A percentile compares a stretch with the other conserved stretches of the same genome.
phyloP scores from a whole-genome alignment of 2,888 invertebrate genomes.

The Tyria jacobaeae region DNA sequence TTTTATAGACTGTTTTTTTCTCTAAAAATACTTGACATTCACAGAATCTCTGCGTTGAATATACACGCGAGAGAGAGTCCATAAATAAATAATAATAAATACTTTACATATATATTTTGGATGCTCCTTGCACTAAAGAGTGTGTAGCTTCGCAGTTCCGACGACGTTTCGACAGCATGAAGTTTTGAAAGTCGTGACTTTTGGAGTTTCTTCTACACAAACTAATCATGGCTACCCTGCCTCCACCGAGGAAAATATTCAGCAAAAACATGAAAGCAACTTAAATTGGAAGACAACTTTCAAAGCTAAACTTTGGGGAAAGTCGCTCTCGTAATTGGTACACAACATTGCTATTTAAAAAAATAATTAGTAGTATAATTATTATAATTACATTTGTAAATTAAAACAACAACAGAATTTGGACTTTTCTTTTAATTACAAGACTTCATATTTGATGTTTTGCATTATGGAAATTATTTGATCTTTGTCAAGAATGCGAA shows the following conservation, averaged over 20 bases:
- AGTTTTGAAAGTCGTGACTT: conserved; percentile 1
- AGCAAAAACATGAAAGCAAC: conserved; percentile 57
- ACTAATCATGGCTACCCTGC: conserved; percentile 51
- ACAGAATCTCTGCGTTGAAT: no score
- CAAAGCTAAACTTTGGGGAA: conserved; percentile 30
- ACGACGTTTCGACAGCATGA: neutral
- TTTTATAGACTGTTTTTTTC: no score
- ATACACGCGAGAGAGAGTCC: no score
- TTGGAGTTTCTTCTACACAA: conserved; percentile 17
- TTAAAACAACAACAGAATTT: conserved; percentile 14
- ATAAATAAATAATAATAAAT: no score
- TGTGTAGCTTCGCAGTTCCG: neutral
- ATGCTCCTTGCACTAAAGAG: neutral
- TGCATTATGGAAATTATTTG: neutral
- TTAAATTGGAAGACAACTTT: conserved; percentile 65
- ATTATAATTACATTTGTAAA: conserved; percentile 18
- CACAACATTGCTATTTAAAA: conserved; percentile 24
- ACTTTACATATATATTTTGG: neutral
- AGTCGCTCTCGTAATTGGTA: conserved; percentile 38
- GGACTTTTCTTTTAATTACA: conserved; percentile 9
- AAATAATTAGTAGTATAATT: conserved; percentile 35
- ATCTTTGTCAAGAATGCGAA: neutral
- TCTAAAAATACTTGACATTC: no score
- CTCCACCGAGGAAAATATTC: conserved; percentile 58
- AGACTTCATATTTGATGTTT: conserved; percentile 10